These are phyloP conservation scores for Drosophila baimaii DNA, from an alignment of 1,140 invertebrate species.

Conservation along the genomic window DNA sequence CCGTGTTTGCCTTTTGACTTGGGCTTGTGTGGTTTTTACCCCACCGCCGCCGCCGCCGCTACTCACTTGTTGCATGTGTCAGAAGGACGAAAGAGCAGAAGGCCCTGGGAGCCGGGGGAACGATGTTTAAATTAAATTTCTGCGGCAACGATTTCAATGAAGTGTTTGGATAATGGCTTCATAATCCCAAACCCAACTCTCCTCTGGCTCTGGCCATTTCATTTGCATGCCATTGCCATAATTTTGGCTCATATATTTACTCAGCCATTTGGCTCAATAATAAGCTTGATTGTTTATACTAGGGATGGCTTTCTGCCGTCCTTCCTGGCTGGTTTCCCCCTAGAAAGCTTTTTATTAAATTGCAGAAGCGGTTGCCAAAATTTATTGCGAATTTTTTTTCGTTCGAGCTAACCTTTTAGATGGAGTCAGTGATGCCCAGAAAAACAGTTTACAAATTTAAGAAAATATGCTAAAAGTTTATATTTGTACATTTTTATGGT, in stretches of 20 bases:
- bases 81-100: conserved; percentile 43
- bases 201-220: conserved; percentile 49
- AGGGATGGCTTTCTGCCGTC: conserved; percentile 1
- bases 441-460: too few species aligned
- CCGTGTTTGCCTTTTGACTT: conserved; percentile 51
- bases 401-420: conserved; percentile 42
- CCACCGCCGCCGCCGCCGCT: background rate
- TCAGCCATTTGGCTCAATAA: conserved; percentile 72
- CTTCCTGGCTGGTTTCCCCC: background rate
- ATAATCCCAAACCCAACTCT: conserved; percentile 46
- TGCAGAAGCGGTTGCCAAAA: conserved; percentile 66
- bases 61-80: conserved; percentile 63
- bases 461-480: too few species aligned
- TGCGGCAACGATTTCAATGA: conserved; percentile 47
- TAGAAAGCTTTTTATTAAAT: conserved; percentile 78
- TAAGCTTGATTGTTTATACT: conserved; percentile 70
- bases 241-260: conserved; percentile 77
- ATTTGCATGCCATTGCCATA: conserved; percentile 82
- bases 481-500: background rate
- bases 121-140: conserved; percentile 73
- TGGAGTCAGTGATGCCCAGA: background rate
- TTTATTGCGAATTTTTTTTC: conserved; percentile 78
- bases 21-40: conserved; percentile 22
- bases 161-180: conserved; percentile 51
- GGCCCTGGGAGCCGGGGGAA: conserved; percentile 7